Evolutionary conservation across 2,113 vertebrate genomes (phyloP).

Genomic region (Hylia prasina): DNA sequence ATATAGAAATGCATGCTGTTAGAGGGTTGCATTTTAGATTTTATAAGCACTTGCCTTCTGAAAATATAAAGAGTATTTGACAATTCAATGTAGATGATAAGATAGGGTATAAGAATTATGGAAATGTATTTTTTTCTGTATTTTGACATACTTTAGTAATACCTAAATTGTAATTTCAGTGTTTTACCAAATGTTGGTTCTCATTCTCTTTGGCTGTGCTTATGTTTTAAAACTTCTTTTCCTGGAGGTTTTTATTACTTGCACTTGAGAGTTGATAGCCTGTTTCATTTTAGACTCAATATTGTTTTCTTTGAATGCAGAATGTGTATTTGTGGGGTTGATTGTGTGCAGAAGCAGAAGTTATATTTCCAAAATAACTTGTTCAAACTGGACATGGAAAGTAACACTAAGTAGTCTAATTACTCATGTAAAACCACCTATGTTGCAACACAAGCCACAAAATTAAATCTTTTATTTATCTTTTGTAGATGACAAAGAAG

Average conservation of each 20-base stretch:
- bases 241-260: not conserved
- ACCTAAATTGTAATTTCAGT: not conserved
- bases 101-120: not conserved
- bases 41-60: not conserved
- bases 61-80: not conserved
- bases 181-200: not conserved
- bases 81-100: not conserved
- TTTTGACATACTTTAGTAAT: not conserved
- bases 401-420: not conserved
- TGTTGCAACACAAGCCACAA: not conserved
- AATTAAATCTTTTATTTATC: not conserved
- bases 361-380: not conserved
- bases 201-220: not conserved
- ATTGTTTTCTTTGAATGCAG: not conserved
- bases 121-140: not conserved
- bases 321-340: not conserved
- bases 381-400: not conserved
- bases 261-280: not conserved
- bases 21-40: not conserved
- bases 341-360: not conserved
- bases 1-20: not conserved
- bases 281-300: not conserved
- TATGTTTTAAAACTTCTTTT: not conserved
- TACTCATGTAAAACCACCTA: not conserved
- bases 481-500: constrained; percentile 95